Conservation (phyloP, 2,888 invertebrate genomes). For the Hemicrepidius hirtus region DNA sequence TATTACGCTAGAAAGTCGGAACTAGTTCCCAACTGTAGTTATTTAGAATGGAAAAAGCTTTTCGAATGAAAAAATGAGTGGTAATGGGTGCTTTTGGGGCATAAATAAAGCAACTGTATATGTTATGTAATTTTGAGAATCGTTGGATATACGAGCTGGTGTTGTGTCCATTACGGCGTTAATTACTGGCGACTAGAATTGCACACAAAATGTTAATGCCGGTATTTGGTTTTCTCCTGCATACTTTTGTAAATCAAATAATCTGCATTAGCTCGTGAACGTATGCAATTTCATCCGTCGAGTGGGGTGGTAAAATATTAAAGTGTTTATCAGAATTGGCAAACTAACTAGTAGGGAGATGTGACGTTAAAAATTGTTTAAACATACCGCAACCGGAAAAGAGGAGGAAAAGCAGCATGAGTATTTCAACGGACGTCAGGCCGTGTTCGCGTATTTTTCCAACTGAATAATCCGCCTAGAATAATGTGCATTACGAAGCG, state of each 20-base stretch:
- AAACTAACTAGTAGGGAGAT: slow-evolving; percentile 14
- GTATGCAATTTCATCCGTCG: slow-evolving; percentile 35
- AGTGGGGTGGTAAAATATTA: slow-evolving; percentile 30
- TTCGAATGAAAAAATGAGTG: not conserved
- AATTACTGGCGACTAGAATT: slow-evolving; percentile 13
- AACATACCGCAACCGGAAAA: slow-evolving; percentile 36
- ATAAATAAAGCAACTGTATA: not conserved
- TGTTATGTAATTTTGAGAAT: not conserved
- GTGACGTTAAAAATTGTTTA: slow-evolving; percentile 38
- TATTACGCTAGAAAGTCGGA: slow-evolving; percentile 28
- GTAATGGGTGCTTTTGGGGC: not conserved
- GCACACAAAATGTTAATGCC: slow-evolving; percentile 7
- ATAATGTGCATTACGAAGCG: slow-evolving; percentile 61
- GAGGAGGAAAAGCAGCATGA: slow-evolving; percentile 4
- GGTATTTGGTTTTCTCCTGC: slow-evolving; percentile 10
- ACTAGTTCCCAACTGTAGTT: slow-evolving; percentile 28
- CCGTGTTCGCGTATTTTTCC: slow-evolving; percentile 56
- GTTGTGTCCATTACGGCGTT: slow-evolving; percentile 2
- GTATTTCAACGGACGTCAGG: slow-evolving; percentile 45
- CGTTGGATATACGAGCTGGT: not conserved
- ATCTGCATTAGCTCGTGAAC: slow-evolving; percentile 29
- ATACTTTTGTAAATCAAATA: slow-evolving; percentile 35
- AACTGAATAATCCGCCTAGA: slow-evolving; percentile 57
- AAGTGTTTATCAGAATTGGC: slow-evolving; percentile 38
- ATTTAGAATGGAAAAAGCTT: not conserved